Conservation (phyloP, 2,888 invertebrate genomes). For the Stenodema calcarata region DNA sequence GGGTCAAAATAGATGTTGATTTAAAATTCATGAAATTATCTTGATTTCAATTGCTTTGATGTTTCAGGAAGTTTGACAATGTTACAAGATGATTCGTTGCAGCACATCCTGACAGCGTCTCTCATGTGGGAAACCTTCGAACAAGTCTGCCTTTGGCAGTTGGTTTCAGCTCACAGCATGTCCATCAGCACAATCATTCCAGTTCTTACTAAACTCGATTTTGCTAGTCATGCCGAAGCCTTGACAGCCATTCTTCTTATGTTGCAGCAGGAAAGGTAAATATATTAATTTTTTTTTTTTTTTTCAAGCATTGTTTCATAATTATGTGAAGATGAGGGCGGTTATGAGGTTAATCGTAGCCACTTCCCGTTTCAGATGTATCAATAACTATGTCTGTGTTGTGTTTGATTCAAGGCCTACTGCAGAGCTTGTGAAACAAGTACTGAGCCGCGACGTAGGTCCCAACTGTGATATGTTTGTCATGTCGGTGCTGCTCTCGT, state of each 20-base stretch:
- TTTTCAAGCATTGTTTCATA: too few species aligned
- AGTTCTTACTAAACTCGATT: conserved; percentile 79
- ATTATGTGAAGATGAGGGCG: too few species aligned
- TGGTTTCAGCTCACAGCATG: conserved; percentile 92
- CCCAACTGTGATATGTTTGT: conserved; percentile 84
- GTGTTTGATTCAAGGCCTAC: conserved; percentile 69
- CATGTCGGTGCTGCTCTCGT: conserved; percentile 88
- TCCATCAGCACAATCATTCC: conserved; percentile 89
- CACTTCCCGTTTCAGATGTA: too few species aligned
- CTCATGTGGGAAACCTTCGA: conserved; percentile 96
- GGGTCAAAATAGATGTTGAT: too few species aligned
- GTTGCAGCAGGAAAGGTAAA: conserved; percentile 86
- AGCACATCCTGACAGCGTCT: conserved; percentile 79
- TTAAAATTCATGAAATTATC: too few species aligned
- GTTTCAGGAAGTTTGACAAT: conserved; percentile 68
- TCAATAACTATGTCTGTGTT: too few species aligned
- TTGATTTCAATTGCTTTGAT: too few species aligned
- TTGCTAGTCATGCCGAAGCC: conserved; percentile 89
- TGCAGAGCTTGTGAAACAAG: conserved; percentile 81
- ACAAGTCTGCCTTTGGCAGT: conserved; percentile 96
- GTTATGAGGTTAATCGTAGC: too few species aligned
- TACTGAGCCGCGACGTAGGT: conserved; percentile 78
- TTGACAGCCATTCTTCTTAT: conserved; percentile 87
- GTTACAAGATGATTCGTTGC: conserved; percentile 80
- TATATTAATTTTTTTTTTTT: too few species aligned